Evolutionary conservation across 2,113 vertebrate genomes (phyloP).

Genomic region (Oryctolagus cuniculus): DNA sequence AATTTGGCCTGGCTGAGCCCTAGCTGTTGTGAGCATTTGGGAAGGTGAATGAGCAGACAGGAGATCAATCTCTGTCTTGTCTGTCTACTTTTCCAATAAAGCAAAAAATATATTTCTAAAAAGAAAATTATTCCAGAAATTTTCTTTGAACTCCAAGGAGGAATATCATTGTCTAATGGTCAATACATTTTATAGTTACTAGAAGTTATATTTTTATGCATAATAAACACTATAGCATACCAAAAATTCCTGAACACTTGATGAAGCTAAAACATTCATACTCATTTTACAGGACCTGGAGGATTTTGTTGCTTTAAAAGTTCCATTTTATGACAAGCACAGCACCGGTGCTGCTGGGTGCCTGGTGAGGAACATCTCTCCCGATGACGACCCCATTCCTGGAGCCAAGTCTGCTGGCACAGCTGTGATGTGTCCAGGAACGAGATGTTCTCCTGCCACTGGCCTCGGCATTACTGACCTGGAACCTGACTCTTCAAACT

Average conservation of each 20-base stretch:
- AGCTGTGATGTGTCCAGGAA: neutral
- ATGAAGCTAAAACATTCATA: neutral
- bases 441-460: neutral
- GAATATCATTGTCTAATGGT: neutral
- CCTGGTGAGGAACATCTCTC: neutral
- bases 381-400: neutral
- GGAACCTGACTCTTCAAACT: neutral
- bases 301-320: neutral
- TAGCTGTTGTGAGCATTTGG: too few species aligned
- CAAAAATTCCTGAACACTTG: neutral
- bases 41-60: too few species aligned
- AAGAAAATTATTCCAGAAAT: conserved; percentile 27
- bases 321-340: neutral
- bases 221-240: neutral
- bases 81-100: too few species aligned
- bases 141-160: neutral
- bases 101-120: too few species aligned
- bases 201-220: neutral
- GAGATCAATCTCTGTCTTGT: too few species aligned
- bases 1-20: too few species aligned
- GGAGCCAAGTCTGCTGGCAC: neutral
- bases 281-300: neutral
- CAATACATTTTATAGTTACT: neutral
- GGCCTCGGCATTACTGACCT: neutral
- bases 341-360: neutral